Evolutionary conservation across 2,888 invertebrate species (phyloP).

Genomic region (Germaria angustata): DNA sequence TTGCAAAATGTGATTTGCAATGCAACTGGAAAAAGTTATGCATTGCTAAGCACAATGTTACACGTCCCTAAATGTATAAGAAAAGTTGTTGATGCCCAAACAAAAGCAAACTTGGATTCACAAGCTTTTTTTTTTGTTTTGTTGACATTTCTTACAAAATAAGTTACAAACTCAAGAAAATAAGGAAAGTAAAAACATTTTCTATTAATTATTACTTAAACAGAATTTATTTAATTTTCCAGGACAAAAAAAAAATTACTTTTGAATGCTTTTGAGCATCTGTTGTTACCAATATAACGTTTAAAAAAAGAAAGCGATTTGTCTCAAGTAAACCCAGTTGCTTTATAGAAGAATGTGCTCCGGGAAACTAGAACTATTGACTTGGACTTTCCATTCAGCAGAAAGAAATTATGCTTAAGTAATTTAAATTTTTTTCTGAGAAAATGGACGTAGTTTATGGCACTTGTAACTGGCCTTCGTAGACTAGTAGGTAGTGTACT

Average conservation of each 20-base stretch:
- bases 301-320: conserved; percentile 1
- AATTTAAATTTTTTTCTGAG: conserved; percentile 52
- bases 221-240: not conserved
- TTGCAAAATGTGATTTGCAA: no score
- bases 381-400: conserved; percentile 36
- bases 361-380: conserved; percentile 22
- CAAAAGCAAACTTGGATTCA: no score
- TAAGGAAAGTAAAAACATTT: no score
- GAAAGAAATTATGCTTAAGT: conserved; percentile 51
- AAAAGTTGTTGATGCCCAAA: no score
- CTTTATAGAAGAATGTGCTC: conserved; percentile 34
- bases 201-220: no score
- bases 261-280: conserved; percentile 5
- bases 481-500: conserved; percentile 8
- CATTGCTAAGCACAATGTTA: no score
- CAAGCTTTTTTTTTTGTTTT: no score
- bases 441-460: conserved; percentile 25
- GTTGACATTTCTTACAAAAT: no score
- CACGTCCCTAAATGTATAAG: no score
- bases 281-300: not conserved
- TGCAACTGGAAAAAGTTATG: no score
- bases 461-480: conserved; percentile 21
- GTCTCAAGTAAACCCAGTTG: not conserved
- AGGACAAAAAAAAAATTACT: conserved; percentile 10
- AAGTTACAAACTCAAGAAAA: no score